Evolutionary conservation across 1,140 invertebrate genomes (phyloP).

Genomic region (Drosophila pectinifera): DNA sequence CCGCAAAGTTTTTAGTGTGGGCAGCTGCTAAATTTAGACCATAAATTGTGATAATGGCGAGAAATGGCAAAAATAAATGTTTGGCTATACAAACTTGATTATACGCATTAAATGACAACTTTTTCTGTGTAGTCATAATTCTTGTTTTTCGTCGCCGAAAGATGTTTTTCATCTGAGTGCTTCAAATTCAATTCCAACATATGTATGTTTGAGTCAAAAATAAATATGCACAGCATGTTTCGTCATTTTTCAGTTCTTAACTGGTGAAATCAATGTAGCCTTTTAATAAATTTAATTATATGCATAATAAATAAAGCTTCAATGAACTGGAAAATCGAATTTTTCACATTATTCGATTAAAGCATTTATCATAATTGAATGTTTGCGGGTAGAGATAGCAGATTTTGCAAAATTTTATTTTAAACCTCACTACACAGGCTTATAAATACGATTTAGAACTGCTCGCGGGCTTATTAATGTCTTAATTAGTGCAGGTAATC

Average conservation of each 20-base stretch:
- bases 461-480: not conserved
- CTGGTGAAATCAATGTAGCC: slow-evolving; percentile 14
- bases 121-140: slow-evolving; percentile 2
- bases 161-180: slow-evolving; percentile 19
- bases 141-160: slow-evolving; percentile 5
- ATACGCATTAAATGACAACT: slow-evolving; percentile 35
- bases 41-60: slow-evolving; percentile 38
- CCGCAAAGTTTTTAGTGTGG: slow-evolving; percentile 26
- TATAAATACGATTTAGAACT: slow-evolving; percentile 14
- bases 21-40: slow-evolving; percentile 31
- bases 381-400: slow-evolving; percentile 15
- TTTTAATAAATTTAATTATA: slow-evolving; percentile 53
- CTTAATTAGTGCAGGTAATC: slow-evolving; percentile 8
- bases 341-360: slow-evolving; percentile 27
- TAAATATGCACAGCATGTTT: slow-evolving; percentile 27
- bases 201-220: slow-evolving; percentile 11
- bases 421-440: not conserved
- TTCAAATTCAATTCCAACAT: slow-evolving; percentile 34
- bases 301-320: slow-evolving; percentile 32
- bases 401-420: slow-evolving; percentile 26
- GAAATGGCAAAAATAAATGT: slow-evolving; percentile 35
- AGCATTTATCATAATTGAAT: slow-evolving; percentile 37
- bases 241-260: slow-evolving; percentile 8
- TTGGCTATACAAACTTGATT: slow-evolving; percentile 34
- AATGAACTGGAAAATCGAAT: slow-evolving; percentile 52